These are phyloP conservation scores for Morpho achilles DNA, from an alignment of 2,888 invertebrate genomes.

Conservation along the genomic window DNA sequence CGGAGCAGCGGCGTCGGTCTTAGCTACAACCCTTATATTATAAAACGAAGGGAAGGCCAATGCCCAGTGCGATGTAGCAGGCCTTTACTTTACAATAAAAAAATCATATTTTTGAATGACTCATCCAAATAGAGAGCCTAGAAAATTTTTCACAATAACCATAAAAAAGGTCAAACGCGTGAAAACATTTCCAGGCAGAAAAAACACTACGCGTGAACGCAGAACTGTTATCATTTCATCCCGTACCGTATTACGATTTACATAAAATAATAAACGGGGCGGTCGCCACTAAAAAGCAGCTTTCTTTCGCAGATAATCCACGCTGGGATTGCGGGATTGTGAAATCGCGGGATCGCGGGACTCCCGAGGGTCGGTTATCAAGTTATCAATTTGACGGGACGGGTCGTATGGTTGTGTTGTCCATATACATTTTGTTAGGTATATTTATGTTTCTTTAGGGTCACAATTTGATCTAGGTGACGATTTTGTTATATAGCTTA, in stretches of 20 bases:
- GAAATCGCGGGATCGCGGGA: constrained; percentile 29
- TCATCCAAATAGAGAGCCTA: too few relatives aligned
- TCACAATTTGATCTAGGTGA: not conserved
- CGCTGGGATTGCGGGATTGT: constrained; percentile 40
- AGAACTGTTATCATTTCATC: constrained; percentile 54
- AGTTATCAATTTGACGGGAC: constrained; percentile 65
- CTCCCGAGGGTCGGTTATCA: constrained; percentile 55
- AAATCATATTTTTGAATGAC: too few relatives aligned
- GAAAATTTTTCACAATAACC: constrained; percentile 1
- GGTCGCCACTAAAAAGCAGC: constrained; percentile 42
- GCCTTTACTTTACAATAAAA: too few relatives aligned
- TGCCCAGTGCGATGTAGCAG: too few relatives aligned
- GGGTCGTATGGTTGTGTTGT: constrained; percentile 31
- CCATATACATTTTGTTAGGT: constrained; percentile 11
- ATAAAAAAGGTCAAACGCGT: constrained; percentile 16
- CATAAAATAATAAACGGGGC: constrained; percentile 55
- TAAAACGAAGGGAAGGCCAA: too few relatives aligned
- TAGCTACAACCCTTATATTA: too few relatives aligned
- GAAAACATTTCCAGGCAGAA: constrained; percentile 18
- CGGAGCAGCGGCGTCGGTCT: too few relatives aligned
- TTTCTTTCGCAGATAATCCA: constrained; percentile 45
- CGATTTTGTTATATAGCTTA: not conserved
- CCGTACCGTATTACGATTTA: constrained; percentile 49
- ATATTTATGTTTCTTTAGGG: constrained; percentile 7
- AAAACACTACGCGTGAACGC: constrained; percentile 24